Percentiles rank a stretch among this genome's conserved stretches.
phyloP scores from a whole-genome alignment of 2,113 vertebrate genomes.

The Saimiri boliviensis region DNA sequence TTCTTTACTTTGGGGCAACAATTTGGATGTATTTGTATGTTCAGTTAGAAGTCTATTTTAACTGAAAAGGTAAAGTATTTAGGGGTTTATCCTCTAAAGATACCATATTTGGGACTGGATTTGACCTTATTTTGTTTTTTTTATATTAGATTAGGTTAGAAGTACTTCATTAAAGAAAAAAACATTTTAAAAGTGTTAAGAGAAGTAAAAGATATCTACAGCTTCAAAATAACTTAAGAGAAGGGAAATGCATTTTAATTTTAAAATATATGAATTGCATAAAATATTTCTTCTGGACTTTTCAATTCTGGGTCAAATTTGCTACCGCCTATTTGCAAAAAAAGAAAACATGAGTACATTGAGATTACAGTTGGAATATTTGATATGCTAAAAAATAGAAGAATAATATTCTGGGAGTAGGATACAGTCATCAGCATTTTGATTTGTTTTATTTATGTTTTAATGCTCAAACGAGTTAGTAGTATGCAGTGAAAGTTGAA shows the following conservation, averaged over 20 bases:
- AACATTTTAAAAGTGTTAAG: background rate
- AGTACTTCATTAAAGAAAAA: background rate
- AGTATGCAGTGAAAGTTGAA: background rate
- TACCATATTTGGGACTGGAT: background rate
- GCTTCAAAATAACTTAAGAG: background rate
- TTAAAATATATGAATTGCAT: conserved; percentile 18
- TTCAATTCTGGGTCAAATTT: background rate
- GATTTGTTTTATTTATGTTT: background rate
- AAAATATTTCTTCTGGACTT: background rate
- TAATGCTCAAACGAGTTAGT: background rate
- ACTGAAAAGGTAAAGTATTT: background rate
- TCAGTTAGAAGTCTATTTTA: background rate
- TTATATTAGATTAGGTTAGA: background rate
- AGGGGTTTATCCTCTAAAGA: background rate
- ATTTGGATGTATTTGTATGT: background rate
- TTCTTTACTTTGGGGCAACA: background rate
- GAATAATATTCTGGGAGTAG: background rate
- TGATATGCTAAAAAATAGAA: background rate
- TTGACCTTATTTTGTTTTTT: background rate
- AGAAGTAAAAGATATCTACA: background rate
- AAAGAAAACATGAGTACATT: background rate
- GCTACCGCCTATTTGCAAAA: background rate
- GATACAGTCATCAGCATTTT: background rate
- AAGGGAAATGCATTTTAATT: background rate
- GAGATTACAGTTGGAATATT: background rate